Percentiles rank a stretch among this genome's conserved stretches.
Evolutionary conservation across 1,140 invertebrate genomes (phyloP).

Genomic region (Pogonognathellus flavescens): DNA sequence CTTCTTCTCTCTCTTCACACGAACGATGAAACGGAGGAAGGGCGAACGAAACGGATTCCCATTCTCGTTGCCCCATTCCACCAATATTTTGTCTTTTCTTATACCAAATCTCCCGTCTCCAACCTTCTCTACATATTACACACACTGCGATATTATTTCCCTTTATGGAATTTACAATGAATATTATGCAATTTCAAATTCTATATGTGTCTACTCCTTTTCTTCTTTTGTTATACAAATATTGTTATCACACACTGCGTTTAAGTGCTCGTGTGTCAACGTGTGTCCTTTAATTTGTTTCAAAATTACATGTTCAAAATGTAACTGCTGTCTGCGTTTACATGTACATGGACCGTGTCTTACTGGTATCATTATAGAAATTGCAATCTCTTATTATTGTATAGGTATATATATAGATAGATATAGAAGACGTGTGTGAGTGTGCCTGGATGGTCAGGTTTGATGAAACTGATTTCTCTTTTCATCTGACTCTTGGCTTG

Average conservation of each 20-base stretch:
- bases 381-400: neutral
- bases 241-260: no score
- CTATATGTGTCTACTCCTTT: no score
- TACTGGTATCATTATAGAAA: neutral
- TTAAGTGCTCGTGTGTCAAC: no score
- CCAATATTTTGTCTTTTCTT: conserved; percentile 21
- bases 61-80: neutral
- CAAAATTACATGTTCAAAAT: no score
- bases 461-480: neutral
- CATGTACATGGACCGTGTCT: no score
- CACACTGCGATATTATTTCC: neutral
- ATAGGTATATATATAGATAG: neutral
- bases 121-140: neutral
- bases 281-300: no score
- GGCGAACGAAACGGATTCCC: conserved; percentile 19
- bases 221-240: no score
- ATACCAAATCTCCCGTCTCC: neutral
- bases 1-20: conserved; percentile 43
- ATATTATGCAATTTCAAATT: no score
- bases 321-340: no score
- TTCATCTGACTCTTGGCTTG: neutral
- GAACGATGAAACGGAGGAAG: conserved; percentile 23
- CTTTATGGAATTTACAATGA: no score
- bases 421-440: neutral
- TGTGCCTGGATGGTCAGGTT: neutral